Base-by-base conservation (phyloP, 1,140 invertebrate species). In the Drosophila hydei region DNA sequence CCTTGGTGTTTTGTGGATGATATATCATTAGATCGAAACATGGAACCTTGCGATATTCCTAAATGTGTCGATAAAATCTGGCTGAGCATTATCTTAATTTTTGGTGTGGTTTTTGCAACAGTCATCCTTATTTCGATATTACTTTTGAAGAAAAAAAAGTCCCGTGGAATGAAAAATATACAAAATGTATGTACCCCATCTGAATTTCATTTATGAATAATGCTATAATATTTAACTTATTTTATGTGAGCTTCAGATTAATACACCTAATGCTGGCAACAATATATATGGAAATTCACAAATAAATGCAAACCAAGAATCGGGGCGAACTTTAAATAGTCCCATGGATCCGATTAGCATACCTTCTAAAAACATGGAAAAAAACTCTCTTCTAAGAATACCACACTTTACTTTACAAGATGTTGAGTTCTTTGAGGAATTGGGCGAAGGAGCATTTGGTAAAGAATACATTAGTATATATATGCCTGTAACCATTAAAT, bases 401-500 rank as follows among this genome's bases (percentile, higher is more conserved):
- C 94, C 94, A 79, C 95, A 94, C 71, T 97, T 94, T 92, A 94
- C 94, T 1, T 92, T 95, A 58, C 95, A 95, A 47, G 96, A 96
- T 88, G 96, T 99, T 0, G 93, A 96, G 63, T 98, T 99, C 87
- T 93, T 98, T 33, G 97, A 99, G 91, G 98, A 99, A 92, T 92
- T 99, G 2, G 98, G 98, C 9, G 98, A 99, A 93, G 98, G 98
- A 21, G 97, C 97, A 48, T 99, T 99, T 93, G 98, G 98, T 93
- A 94, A 93, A 48, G 59, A n/a, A n/a, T 3, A 12, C 0, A 61
- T 14, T 50, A 50, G 11, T 11, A 36, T 36, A 36, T 36, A 1
- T 12, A 36, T n/a, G n/a, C n/a, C n/a, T n/a, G n/a, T n/a, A n/a
- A n/a, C n/a, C n/a, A 33, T 33, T 4, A 33, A 33, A 30, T 30